phyloP scores from a whole-genome alignment of 2,797 vertebrate genomes.

The Petrocephalus schoutedeni region DNA sequence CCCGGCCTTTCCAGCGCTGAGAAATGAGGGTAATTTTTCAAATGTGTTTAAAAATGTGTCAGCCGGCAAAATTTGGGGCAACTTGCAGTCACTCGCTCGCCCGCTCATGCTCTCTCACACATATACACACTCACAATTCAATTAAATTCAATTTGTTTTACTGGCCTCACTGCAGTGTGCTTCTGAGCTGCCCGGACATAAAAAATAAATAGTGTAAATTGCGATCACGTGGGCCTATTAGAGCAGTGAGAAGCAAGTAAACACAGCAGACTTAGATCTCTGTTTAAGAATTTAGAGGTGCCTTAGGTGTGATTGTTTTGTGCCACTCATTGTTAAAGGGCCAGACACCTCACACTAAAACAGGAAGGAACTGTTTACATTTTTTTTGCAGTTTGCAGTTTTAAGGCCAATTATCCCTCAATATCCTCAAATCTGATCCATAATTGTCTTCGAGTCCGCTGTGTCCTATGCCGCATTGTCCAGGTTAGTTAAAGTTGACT shows the following conservation, averaged over 20 bases:
- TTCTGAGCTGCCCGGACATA: neutral
- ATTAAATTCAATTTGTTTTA: slow-evolving; percentile 17
- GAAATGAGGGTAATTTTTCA: slow-evolving; percentile 40
- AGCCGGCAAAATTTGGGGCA: slow-evolving; percentile 24
- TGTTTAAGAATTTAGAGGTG: neutral
- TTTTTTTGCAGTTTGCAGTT: neutral
- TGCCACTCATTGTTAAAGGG: neutral
- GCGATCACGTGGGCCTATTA: neutral
- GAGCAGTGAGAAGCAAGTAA: neutral
- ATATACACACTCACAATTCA: neutral
- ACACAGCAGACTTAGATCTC: neutral
- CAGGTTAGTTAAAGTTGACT: neutral
- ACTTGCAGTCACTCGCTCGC: slow-evolving; percentile 35
- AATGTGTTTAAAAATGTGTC: slow-evolving; percentile 35
- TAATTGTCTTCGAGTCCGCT: neutral
- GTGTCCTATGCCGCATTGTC: neutral
- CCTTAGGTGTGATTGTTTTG: neutral
- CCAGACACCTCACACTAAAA: neutral
- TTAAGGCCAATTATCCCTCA: neutral
- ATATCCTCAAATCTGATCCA: neutral
- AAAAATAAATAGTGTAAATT: neutral
- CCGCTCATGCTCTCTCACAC: slow-evolving; percentile 29
- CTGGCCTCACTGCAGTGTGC: neutral
- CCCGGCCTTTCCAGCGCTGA: slow-evolving; percentile 28
- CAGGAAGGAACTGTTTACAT: neutral